phyloP scores from a whole-genome alignment of 2,113 vertebrate species.

The human (Homo sapiens) region GRCh38 chr12:29350001-29350500 shows the following conservation, averaged over 20 bases:
- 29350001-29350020: conserved; percentile 93
- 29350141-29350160: background rate
- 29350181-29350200: background rate
- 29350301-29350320: background rate
- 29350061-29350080: conserved; percentile 91
- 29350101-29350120: background rate
- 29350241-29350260: background rate
- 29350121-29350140: background rate
- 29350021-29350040: conserved; percentile 96
- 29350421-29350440: background rate
- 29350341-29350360: background rate
- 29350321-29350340: background rate
- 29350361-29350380: background rate
- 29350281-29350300: background rate
- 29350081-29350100: conserved; percentile 22
- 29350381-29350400: background rate
- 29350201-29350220: background rate
- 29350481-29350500: background rate
- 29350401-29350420: background rate
- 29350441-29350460: background rate
- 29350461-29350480: background rate
- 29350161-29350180: background rate
- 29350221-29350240: background rate
- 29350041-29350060: conserved; percentile 97
- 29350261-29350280: background rate